These are phyloP conservation scores for Tolypeutes matacus DNA, from an alignment of 2,797 vertebrate species.

Conservation along the genomic window DNA sequence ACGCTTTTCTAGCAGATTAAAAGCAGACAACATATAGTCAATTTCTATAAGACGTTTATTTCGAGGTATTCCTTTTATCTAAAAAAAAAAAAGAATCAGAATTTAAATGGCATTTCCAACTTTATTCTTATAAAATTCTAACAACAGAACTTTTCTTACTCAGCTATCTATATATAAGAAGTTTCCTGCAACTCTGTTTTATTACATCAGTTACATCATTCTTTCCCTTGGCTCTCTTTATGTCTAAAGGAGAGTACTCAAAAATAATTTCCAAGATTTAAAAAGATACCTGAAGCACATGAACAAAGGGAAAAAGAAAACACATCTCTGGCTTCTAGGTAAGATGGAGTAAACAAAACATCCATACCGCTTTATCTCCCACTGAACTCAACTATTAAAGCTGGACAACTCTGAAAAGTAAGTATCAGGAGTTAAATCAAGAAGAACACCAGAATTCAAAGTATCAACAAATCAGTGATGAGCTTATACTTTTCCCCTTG, in stretches of 20 bases:
- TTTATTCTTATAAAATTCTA: not conserved
- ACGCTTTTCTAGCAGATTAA: constrained; percentile 93
- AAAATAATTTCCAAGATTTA: constrained; percentile 7
- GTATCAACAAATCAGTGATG: not conserved
- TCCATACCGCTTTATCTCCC: not conserved
- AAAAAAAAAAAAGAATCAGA: constrained; percentile 68
- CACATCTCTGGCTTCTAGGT: not conserved
- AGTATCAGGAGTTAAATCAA: not conserved
- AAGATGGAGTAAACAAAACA: not conserved
- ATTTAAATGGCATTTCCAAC: constrained; percentile 12
- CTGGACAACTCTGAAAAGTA: not conserved
- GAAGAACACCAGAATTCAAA: not conserved
- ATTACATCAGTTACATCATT: not conserved
- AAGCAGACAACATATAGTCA: constrained; percentile 91
- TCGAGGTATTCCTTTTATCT: constrained; percentile 94
- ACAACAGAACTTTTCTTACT: not conserved
- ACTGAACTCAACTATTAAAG: not conserved
- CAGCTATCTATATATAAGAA: not conserved
- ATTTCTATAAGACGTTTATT: constrained; percentile 92
- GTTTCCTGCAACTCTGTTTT: constrained; percentile 16
- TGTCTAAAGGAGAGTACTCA: not conserved
- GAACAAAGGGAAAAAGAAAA: not conserved
- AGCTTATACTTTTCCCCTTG: not conserved
- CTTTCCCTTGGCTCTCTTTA: not conserved
- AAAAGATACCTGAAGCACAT: not conserved